Evolutionary conservation across 1,140 invertebrate species (phyloP).

Genomic region (Rhizoglyphus robini): DNA sequence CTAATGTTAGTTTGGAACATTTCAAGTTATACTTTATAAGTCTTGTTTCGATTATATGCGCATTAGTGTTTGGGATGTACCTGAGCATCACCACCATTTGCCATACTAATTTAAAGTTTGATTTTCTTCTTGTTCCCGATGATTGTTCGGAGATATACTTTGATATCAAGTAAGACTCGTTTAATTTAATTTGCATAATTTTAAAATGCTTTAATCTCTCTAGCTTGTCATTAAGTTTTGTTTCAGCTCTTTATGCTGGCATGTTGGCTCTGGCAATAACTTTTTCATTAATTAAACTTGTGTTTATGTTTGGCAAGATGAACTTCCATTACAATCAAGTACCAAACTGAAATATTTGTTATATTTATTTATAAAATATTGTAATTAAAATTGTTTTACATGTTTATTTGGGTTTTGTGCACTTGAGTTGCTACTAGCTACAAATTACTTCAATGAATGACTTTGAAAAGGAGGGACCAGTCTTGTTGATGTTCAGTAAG

Average conservation of each 20-base stretch:
- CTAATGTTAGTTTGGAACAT: background rate
- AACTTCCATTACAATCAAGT: background rate
- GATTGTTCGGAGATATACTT: conserved; percentile 21
- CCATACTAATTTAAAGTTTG: conserved; percentile 3
- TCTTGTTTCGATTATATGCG: background rate
- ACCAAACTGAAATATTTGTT: too few relatives aligned
- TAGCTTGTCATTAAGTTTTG: conserved; percentile 5
- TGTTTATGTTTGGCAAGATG: background rate
- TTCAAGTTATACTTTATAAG: background rate
- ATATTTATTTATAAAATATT: too few relatives aligned
- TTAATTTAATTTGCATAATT: conserved; percentile 33
- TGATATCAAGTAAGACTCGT: conserved; percentile 11
- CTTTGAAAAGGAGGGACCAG: too few relatives aligned
- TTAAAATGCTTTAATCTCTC: background rate
- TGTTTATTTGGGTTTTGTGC: too few relatives aligned
- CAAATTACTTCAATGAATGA: too few relatives aligned
- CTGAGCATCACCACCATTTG: conserved; percentile 18
- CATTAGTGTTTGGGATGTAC: conserved; percentile 14
- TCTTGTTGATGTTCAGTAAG: too few relatives aligned
- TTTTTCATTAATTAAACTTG: background rate
- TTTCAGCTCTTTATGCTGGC: background rate
- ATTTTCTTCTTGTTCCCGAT: conserved; percentile 11
- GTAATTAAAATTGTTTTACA: too few relatives aligned
- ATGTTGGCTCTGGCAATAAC: background rate
- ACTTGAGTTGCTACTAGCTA: too few relatives aligned